Evolutionary conservation across 2,888 invertebrate species (phyloP).

Genomic region (Hirtodrosophila histrioides): DNA sequence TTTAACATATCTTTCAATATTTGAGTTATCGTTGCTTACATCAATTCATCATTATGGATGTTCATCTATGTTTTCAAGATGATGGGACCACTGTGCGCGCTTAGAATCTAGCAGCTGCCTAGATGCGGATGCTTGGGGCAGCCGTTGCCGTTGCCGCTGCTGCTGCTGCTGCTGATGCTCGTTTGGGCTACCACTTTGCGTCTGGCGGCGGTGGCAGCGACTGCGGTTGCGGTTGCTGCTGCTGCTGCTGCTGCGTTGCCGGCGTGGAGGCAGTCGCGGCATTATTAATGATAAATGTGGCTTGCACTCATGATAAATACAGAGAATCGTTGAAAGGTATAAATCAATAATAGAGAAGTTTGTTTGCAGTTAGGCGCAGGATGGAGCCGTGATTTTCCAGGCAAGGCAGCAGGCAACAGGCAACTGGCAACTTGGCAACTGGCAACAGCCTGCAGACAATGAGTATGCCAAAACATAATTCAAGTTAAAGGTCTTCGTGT

Average conservation of each 20-base stretch:
- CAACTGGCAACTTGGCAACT: constrained; percentile 1
- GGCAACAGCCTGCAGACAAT: constrained; percentile 65
- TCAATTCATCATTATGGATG: neutral
- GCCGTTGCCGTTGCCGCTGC: constrained; percentile 31
- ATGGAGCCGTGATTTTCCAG: constrained; percentile 69
- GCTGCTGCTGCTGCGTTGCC: constrained; percentile 33
- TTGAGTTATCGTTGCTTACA: no score
- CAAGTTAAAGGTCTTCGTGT: constrained; percentile 67
- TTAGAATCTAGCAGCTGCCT: constrained; percentile 67
- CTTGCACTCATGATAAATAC: constrained; percentile 85
- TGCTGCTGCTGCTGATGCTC: constrained; percentile 44
- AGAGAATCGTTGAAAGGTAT: constrained; percentile 85
- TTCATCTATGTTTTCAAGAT: neutral
- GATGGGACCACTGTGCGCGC: constrained; percentile 50
- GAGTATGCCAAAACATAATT: constrained; percentile 80
- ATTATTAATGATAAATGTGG: constrained; percentile 84
- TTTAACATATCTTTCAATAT: no score
- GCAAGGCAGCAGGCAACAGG: neutral
- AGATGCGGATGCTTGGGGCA: constrained; percentile 61
- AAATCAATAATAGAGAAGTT: constrained; percentile 83
- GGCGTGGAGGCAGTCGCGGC: constrained; percentile 53
- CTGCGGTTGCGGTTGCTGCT: constrained; percentile 17
- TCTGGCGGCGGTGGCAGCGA: constrained; percentile 34
- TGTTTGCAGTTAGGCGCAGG: constrained; percentile 74
- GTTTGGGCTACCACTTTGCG: constrained; percentile 76